Conservation (phyloP, 1,140 invertebrate species). For the Hylaeus volcanicus region DNA sequence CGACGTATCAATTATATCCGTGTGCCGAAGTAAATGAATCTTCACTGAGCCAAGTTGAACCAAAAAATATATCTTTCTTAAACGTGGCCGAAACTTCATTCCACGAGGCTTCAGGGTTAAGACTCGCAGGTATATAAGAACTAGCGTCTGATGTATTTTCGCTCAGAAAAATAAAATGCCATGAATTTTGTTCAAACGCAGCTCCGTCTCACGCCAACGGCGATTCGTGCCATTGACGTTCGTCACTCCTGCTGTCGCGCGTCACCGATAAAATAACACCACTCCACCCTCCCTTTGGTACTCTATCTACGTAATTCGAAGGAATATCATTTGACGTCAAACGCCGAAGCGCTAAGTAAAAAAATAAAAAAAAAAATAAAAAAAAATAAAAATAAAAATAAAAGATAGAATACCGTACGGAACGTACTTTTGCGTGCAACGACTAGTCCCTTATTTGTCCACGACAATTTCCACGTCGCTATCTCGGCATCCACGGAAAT, state of each 20-base stretch:
- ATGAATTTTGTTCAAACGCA: conserved; percentile 9
- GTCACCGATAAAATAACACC: conserved; percentile 9
- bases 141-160: too few relatives aligned
- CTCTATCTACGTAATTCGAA: background rate
- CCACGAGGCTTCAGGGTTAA: too few relatives aligned
- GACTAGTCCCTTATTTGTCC: conserved; percentile 13
- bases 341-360: too few relatives aligned
- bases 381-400: too few relatives aligned
- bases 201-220: background rate
- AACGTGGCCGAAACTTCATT: background rate
- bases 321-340: background rate
- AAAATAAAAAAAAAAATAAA: too few relatives aligned
- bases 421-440: background rate
- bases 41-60: too few relatives aligned
- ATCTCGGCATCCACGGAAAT: conserved; percentile 1
- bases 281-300: background rate
- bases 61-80: background rate
- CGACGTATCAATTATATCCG: background rate
- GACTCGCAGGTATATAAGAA: too few relatives aligned
- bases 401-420: background rate
- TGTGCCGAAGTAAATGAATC: background rate
- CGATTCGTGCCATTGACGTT: background rate
- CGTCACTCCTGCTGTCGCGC: background rate
- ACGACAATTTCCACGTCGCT: background rate
- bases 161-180: background rate